Percentiles rank a stretch among this genome's conserved stretches.
phyloP scores from a whole-genome alignment of 2,113 vertebrate species.

The Chlorodrepanis virens region DNA sequence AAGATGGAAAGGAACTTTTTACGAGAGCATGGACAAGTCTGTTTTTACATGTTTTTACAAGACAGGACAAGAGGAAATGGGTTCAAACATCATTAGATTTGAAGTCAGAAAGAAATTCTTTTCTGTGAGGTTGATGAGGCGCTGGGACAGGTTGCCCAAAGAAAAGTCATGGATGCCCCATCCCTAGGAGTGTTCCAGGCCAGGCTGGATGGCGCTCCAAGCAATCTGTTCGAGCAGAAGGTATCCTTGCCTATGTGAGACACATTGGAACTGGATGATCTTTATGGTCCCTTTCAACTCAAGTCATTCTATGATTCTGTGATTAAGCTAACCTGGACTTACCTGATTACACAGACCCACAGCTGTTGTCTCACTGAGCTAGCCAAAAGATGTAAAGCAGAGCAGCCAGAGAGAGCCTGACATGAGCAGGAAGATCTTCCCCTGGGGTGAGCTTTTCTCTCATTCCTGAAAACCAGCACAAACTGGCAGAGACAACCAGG shows the following conservation, averaged over 20 bases:
- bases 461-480: not conserved
- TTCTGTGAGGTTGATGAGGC: not conserved
- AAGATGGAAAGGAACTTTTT: not conserved
- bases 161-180: not conserved
- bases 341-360: not conserved
- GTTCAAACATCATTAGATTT: not conserved
- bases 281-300: not conserved
- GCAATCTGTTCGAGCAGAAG: not conserved
- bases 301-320: not conserved
- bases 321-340: not conserved
- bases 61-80: not conserved
- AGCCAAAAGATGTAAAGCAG: not conserved
- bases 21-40: not conserved
- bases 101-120: not conserved
- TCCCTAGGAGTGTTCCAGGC: not conserved
- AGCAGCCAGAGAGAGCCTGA: not conserved
- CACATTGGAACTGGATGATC: not conserved
- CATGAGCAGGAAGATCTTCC: not conserved
- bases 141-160: not conserved
- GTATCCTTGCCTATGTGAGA: not conserved
- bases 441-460: not conserved
- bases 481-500: not conserved
- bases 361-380: not conserved
- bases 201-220: accelerated
- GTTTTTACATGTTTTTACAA: too few relatives aligned